Percentiles rank a stretch among this genome's conserved stretches.
phyloP scores from a whole-genome alignment of 2,888 invertebrate species.

The Oscheius onirici region DNA sequence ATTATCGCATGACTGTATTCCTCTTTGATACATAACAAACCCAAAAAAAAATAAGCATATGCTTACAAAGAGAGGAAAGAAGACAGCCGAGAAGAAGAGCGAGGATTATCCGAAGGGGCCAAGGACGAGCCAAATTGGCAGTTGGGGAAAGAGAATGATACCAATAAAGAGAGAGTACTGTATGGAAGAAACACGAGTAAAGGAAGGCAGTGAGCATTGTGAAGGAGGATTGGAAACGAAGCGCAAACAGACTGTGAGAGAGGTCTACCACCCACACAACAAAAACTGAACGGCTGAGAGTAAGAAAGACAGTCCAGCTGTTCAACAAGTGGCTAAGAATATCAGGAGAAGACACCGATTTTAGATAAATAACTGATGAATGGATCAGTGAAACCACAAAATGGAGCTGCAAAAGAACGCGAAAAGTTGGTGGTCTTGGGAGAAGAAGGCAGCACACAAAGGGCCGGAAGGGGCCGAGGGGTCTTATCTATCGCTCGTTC shows the following conservation, averaged over 20 bases:
- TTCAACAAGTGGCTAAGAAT: slow-evolving; percentile 8
- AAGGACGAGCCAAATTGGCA: slow-evolving; percentile 2
- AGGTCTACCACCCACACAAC: slow-evolving; percentile 21
- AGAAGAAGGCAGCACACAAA: slow-evolving; percentile 16
- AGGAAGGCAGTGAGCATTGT: slow-evolving; percentile 16
- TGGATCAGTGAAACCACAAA: neutral
- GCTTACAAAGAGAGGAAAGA: slow-evolving; percentile 1
- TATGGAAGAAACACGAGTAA: neutral
- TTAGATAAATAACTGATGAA: slow-evolving; percentile 12
- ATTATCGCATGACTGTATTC: too few species aligned
- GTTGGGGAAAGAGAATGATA: neutral
- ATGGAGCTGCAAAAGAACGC: slow-evolving; percentile 1
- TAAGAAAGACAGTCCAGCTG: slow-evolving; percentile 19
- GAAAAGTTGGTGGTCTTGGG: neutral
- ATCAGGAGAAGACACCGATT: slow-evolving; percentile 3
- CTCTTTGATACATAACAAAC: too few species aligned
- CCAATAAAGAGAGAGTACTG: neutral
- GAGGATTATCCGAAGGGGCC: slow-evolving; percentile 5
- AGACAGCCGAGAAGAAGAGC: neutral
- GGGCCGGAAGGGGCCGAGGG: neutral
- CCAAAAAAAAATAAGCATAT: neutral
- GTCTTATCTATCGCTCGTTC: slow-evolving; percentile 11
- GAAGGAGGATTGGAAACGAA: slow-evolving; percentile 29
- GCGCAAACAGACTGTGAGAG: slow-evolving; percentile 14
- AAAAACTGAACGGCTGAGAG: slow-evolving; percentile 16